Evolutionary conservation across 2,113 vertebrate genomes (phyloP).

Genomic region (Lophura nycthemera): DNA sequence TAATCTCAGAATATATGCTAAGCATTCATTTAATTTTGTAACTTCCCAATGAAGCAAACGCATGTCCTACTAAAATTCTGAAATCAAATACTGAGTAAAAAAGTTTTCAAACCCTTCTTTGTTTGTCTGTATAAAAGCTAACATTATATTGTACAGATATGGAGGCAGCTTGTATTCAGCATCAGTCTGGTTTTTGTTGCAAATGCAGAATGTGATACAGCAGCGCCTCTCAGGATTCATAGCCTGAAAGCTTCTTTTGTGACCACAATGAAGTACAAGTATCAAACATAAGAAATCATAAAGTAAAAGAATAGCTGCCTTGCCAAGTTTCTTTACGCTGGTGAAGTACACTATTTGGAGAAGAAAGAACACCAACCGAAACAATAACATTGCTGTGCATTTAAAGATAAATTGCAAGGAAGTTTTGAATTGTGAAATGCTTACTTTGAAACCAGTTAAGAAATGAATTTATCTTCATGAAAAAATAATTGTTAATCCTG

Average conservation of each 20-base stretch:
- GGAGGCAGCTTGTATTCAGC: not conserved
- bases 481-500: not conserved
- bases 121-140: not conserved
- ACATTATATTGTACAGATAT: not conserved
- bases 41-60: not conserved
- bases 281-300: not conserved
- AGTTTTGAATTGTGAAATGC: not conserved
- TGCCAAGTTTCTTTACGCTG: not conserved
- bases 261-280: not conserved
- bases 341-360: not conserved
- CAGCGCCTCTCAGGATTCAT: not conserved
- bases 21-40: not conserved
- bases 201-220: not conserved
- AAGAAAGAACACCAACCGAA: not conserved
- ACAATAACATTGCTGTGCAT: not conserved
- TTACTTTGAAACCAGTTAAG: not conserved
- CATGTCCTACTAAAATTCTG: not conserved
- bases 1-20: not conserved
- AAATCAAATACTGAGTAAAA: not conserved
- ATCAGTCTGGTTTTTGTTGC: not conserved
- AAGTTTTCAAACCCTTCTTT: not conserved
- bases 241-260: not conserved
- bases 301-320: not conserved
- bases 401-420: not conserved
- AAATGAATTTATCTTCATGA: not conserved